phyloP scores from a whole-genome alignment of 2,797 vertebrate genomes.

The Lates japonicus region DNA sequence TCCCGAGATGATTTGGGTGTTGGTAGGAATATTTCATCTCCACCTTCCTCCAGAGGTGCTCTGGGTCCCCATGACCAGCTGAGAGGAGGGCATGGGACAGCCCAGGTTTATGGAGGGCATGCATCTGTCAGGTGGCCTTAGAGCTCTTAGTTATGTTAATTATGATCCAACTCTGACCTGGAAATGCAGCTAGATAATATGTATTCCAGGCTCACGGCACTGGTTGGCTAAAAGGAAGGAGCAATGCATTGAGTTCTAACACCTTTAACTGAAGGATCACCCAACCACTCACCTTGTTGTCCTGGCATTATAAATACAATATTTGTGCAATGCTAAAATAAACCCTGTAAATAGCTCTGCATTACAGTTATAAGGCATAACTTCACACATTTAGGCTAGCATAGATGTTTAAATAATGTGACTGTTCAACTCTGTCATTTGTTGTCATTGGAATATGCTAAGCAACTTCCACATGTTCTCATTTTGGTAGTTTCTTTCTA shows the following conservation, averaged over 20 bases:
- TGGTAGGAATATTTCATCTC: slow-evolving; percentile 8
- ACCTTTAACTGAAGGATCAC: no score
- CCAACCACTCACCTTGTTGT: no score
- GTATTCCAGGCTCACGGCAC: no score
- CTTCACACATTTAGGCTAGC: no score
- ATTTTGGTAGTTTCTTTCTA: neutral
- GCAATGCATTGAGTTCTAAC: no score
- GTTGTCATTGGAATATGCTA: neutral
- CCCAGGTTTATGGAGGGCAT: neutral
- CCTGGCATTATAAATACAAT: neutral
- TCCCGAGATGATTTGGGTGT: slow-evolving; percentile 1
- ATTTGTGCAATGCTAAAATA: no score
- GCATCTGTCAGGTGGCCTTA: slow-evolving; percentile 10
- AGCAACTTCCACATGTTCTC: neutral
- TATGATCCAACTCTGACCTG: slow-evolving; percentile 2
- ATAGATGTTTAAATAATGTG: neutral
- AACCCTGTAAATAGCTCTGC: neutral
- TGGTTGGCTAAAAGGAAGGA: no score
- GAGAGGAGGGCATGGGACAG: neutral
- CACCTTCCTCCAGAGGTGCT: neutral
- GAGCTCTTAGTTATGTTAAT: neutral
- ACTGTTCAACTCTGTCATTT: neutral
- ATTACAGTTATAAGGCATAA: neutral
- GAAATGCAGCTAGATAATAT: slow-evolving; percentile 12
- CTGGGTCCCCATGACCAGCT: neutral